These are phyloP conservation scores for Rhinichthys osculus DNA, from an alignment of 2,797 vertebrate species.

Conservation along the genomic window DNA sequence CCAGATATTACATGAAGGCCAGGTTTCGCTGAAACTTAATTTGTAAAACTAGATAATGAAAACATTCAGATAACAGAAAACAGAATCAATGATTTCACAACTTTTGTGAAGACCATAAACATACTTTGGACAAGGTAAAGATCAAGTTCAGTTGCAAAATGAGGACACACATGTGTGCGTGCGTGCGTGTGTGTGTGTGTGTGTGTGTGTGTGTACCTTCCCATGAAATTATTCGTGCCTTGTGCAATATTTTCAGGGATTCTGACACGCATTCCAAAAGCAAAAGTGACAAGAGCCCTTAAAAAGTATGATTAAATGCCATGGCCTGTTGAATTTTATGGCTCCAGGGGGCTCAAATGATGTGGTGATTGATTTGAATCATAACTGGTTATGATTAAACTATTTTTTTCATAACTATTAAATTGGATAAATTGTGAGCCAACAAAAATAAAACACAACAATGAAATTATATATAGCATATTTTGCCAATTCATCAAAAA, in stretches of 20 bases:
- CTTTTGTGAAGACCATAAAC: background rate
- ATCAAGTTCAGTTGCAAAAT: constrained; percentile 22
- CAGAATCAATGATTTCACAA: background rate
- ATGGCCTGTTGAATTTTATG: constrained; percentile 34
- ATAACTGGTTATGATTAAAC: constrained; percentile 41
- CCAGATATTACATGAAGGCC: background rate
- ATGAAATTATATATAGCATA: background rate
- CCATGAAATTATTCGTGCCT: constrained; percentile 32
- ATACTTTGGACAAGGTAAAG: background rate
- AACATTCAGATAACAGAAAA: background rate
- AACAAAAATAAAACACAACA: constrained; percentile 19
- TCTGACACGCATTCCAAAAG: constrained; percentile 51
- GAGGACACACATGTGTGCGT: background rate
- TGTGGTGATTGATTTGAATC: constrained; percentile 20
- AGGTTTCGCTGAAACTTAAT: background rate
- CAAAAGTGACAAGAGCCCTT: constrained; percentile 40
- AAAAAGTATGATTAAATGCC: constrained; percentile 54
- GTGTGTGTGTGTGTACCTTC: constrained; percentile 32
- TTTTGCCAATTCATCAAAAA: constrained; percentile 10
- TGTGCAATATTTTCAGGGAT: constrained; percentile 45
- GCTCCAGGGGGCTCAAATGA: constrained; percentile 10
- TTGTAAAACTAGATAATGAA: background rate
- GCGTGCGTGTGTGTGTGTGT: background rate
- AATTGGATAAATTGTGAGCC: constrained; percentile 7
- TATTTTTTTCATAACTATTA: background rate